A percentile compares a stretch with the other conserved stretches of the same genome.
Evolutionary conservation across 2,888 invertebrate genomes (phyloP).

Genomic region (Teleiodes luculella): DNA sequence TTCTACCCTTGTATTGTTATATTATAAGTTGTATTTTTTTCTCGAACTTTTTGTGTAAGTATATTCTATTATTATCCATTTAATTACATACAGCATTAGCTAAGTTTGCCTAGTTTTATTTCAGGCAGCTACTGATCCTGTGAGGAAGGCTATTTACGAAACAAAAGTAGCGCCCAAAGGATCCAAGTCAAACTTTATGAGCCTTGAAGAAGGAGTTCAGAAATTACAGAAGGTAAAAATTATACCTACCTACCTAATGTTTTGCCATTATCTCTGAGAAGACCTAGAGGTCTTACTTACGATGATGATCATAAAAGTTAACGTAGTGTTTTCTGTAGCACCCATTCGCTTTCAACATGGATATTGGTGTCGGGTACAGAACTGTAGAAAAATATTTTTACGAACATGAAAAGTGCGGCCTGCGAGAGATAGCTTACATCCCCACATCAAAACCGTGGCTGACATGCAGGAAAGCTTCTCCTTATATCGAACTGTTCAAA

Average conservation of each 20-base stretch:
- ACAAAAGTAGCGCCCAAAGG: conserved; percentile 80
- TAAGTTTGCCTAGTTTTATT: conserved; percentile 5
- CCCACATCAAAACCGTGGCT: conserved; percentile 74
- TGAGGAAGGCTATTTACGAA: conserved; percentile 77
- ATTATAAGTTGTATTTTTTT: neutral
- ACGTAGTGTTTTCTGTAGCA: conserved; percentile 44
- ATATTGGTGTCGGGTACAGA: conserved; percentile 78
- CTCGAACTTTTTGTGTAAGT: no score
- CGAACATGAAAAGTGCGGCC: conserved; percentile 84
- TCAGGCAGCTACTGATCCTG: conserved; percentile 68
- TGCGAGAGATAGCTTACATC: conserved; percentile 79
- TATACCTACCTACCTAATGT: no score
- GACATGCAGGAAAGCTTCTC: conserved; percentile 74
- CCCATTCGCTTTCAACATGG: conserved; percentile 82
- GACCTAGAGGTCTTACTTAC: no score
- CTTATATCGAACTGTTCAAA: conserved; percentile 78
- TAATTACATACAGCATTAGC: no score
- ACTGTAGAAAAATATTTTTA: conserved; percentile 79
- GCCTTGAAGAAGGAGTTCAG: conserved; percentile 78
- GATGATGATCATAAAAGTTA: no score
- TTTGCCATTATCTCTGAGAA: no score
- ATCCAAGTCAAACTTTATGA: conserved; percentile 74
- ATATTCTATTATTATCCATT: no score
- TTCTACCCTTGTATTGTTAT: no score
- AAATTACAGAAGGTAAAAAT: conserved; percentile 62